Evolutionary conservation across 1,140 invertebrate species (phyloP).

Genomic region (Sycophaga agraensis): DNA sequence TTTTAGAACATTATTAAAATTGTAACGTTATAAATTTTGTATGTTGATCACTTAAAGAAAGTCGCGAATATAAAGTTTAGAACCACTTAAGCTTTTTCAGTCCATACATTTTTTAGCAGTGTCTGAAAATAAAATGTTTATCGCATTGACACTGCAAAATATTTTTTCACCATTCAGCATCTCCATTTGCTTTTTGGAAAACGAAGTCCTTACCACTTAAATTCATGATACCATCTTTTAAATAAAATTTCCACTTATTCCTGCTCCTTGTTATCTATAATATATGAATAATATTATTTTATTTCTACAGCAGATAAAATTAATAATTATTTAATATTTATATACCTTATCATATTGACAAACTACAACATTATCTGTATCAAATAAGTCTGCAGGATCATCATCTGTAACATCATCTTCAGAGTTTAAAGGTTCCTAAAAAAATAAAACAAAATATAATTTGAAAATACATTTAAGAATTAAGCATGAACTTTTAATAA

Average conservation of each 20-base stretch:
- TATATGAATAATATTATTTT: constrained; percentile 51
- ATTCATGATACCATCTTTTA: constrained; percentile 99
- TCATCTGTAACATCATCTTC: constrained; percentile 97
- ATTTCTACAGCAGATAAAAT: constrained; percentile 6
- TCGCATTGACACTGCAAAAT: constrained; percentile 1
- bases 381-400: constrained; percentile 91
- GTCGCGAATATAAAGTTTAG: constrained; percentile 11
- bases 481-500: background rate
- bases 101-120: constrained; percentile 20
- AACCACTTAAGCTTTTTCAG: constrained; percentile 11
- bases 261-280: constrained; percentile 91
- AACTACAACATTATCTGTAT: constrained; percentile 98
- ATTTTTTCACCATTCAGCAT: constrained; percentile 90
- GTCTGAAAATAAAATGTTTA: constrained; percentile 16
- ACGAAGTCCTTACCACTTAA: constrained; percentile 96
- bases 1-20: constrained; percentile 7
- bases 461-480: background rate
- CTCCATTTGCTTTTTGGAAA: constrained; percentile 97
- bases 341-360: constrained; percentile 97
- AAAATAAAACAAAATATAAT: constrained; percentile 26
- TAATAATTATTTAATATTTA: constrained; percentile 2
- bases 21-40: background rate
- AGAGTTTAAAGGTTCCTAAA: constrained; percentile 89
- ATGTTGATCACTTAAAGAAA: constrained; percentile 13
- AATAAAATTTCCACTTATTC: constrained; percentile 99